A percentile compares a stretch with the other conserved stretches of the same genome.
phyloP scores from a whole-genome alignment of 1,140 invertebrate genomes.

The Hormaphis cornu region DNA sequence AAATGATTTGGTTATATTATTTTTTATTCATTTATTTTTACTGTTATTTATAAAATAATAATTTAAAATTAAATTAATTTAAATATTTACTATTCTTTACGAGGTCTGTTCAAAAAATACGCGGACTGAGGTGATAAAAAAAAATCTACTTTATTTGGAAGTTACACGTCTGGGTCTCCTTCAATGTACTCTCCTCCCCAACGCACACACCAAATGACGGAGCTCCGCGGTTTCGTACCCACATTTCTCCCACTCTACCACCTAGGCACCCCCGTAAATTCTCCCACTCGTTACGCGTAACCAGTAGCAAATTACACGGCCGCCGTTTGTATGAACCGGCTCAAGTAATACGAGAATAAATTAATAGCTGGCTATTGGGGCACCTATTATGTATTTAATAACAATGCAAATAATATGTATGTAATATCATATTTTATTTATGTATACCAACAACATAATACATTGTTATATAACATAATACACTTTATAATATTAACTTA shows the following conservation, averaged over 20 bases:
- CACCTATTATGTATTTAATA: neutral
- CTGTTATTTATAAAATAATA: too few relatives aligned
- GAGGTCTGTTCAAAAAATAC: too few relatives aligned
- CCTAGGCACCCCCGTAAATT: neutral
- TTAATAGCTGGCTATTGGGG: neutral
- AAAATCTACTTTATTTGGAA: too few relatives aligned
- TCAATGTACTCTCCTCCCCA: neutral
- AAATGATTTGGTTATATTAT: too few relatives aligned
- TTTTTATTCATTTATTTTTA: too few relatives aligned
- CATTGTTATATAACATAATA: neutral
- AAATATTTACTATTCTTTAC: too few relatives aligned
- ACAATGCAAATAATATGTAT: constrained; percentile 2
- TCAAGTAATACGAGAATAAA: neutral
- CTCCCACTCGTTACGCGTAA: neutral
- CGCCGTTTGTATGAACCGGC: neutral
- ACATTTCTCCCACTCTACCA: too few relatives aligned
- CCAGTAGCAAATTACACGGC: neutral
- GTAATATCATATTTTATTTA: neutral
- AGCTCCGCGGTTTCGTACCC: neutral
- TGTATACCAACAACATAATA: neutral
- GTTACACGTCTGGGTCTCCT: too few relatives aligned
- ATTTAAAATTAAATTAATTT: too few relatives aligned
- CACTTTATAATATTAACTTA: neutral
- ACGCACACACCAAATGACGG: neutral
- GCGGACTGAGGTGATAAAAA: too few relatives aligned